A percentile compares a stretch with the other conserved stretches of the same genome.
Conservation (phyloP, 1,140 invertebrate genomes). For the Drosophila neocordata region DNA sequence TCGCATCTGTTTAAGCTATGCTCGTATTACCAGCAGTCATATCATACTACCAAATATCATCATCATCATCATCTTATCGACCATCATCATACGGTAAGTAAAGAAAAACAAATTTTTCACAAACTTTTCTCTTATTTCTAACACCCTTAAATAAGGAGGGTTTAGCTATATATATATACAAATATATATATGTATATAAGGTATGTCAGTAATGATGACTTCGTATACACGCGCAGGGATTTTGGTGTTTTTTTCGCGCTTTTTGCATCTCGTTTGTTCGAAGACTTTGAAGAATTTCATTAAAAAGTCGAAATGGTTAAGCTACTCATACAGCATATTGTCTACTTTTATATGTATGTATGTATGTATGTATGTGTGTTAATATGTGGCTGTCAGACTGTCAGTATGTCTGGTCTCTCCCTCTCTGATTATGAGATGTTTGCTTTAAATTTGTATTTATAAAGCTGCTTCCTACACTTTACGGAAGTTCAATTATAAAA, state of each 20-base stretch:
- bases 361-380: background rate
- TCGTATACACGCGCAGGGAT: background rate
- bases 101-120: conserved; percentile 9
- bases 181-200: too few species aligned
- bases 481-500: conserved; percentile 56
- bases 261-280: background rate
- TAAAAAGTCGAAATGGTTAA: background rate
- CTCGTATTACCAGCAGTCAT: conserved; percentile 89
- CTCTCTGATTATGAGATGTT: conserved; percentile 21
- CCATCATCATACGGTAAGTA: conserved; percentile 85
- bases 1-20: conserved; percentile 93
- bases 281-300: conserved; percentile 17
- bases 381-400: conserved; percentile 10
- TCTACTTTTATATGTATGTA: background rate
- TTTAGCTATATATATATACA: too few species aligned
- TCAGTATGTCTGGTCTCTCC: conserved; percentile 25
- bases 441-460: background rate
- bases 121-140: conserved; percentile 10
- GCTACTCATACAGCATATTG: conserved; percentile 12
- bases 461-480: conserved; percentile 11
- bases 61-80: conserved; percentile 90
- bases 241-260: background rate
- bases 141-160: background rate
- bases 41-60: conserved; percentile 90
- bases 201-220: background rate